Conservation (phyloP, 2,113 vertebrate genomes). For the Amia ocellicauda region DNA sequence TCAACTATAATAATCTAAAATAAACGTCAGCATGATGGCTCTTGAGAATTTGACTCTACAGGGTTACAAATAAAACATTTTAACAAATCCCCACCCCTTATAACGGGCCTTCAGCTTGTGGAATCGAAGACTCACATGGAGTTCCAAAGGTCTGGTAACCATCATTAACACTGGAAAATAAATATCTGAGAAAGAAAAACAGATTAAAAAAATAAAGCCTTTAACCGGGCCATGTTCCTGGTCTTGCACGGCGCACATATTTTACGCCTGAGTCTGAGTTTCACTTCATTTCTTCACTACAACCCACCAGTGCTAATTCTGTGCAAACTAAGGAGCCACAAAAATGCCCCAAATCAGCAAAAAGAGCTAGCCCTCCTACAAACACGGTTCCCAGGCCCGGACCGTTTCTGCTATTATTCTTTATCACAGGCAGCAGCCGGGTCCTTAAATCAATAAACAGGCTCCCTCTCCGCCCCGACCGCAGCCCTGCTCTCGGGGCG, state of each 20-base stretch:
- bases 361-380: constrained; percentile 13
- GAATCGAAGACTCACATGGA: too few relatives aligned
- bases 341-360: constrained; percentile 21
- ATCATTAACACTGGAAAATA: too few relatives aligned
- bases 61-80: too few relatives aligned
- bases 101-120: too few relatives aligned
- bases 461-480: not conserved
- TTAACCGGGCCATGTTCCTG: too few relatives aligned
- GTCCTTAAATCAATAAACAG: constrained; percentile 19
- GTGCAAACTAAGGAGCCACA: constrained; percentile 1
- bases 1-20: too few relatives aligned
- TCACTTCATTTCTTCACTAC: constrained; percentile 9
- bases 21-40: too few relatives aligned
- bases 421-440: constrained; percentile 6
- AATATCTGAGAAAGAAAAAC: too few relatives aligned
- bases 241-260: not conserved
- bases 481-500: not conserved
- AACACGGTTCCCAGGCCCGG: constrained; percentile 19
- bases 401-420: constrained; percentile 6
- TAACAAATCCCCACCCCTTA: too few relatives aligned
- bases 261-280: not conserved
- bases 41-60: too few relatives aligned
- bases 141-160: too few relatives aligned
- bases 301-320: constrained; percentile 14
- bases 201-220: not conserved